Evolutionary conservation across 2,113 vertebrate genomes (phyloP).

Genomic region (Forbesichthys papilliferus): DNA sequence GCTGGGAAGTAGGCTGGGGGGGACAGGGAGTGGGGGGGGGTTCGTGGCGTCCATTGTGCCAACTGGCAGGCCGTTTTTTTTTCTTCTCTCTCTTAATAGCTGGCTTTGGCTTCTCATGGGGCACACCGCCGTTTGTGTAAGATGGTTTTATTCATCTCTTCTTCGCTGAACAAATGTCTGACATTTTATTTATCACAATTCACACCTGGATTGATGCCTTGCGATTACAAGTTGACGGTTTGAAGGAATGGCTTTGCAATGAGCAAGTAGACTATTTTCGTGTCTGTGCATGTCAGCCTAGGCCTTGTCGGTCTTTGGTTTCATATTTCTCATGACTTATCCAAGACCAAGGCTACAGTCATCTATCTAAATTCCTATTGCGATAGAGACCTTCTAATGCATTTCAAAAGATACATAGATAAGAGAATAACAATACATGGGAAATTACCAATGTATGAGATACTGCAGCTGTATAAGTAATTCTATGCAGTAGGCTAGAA

Average conservation of each 20-base stretch:
- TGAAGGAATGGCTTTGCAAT: slow-evolving; percentile 42
- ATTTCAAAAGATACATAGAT: not conserved
- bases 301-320: slow-evolving; percentile 36
- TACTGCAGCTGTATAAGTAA: not conserved
- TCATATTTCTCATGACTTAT: slow-evolving; percentile 37
- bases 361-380: not conserved
- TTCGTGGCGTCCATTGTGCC: slow-evolving; percentile 68
- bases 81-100: slow-evolving; percentile 44
- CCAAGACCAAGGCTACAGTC: not conserved
- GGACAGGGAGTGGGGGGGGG: slow-evolving; percentile 55
- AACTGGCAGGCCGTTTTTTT: slow-evolving; percentile 55
- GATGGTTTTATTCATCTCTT: slow-evolving; percentile 19
- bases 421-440: not conserved
- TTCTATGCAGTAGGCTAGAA: not conserved
- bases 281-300: slow-evolving; percentile 56
- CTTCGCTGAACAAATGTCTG: not conserved
- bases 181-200: no score
- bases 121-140: slow-evolving; percentile 21
- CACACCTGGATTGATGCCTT: slow-evolving; percentile 47
- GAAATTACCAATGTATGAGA: not conserved
- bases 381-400: not conserved
- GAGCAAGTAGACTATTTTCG: slow-evolving; percentile 48
- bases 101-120: slow-evolving; percentile 47
- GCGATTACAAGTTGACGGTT: slow-evolving; percentile 51
- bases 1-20: slow-evolving; percentile 64